Evolutionary conservation across 2,113 vertebrate species (phyloP), one percentile per base, ranked within the genome.

Genomic region (Lucifuga dentata): DNA sequence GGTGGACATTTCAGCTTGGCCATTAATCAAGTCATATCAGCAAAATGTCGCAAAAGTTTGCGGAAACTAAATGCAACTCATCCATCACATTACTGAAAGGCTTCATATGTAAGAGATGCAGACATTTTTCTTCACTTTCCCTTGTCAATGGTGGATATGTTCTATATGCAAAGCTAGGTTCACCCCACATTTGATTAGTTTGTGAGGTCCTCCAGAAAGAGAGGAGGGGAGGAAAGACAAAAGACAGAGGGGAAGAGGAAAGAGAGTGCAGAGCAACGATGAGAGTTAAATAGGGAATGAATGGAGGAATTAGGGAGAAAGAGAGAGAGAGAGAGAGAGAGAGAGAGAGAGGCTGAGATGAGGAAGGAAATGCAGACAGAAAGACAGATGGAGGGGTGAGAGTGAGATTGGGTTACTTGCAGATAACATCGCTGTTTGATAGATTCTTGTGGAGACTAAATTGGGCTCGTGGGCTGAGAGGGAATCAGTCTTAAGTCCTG

Each of bases 11-110:
- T 74, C 61, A 17, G 60, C 75, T 43, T 33, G 76, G 86, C 76
- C 87, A 91, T 93, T 91, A 91, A 92, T 93, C 91, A 93, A 88
- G 55, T 87, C 64, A 81, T 90, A 91, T 92, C 91, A 91, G 85
- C 41, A 65, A 77, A 84, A 81, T 46, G 88, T 88, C 85, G 84
- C 78, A 78, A 86, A 91, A 88, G 86, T 91, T 91, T 90, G 87
- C 82, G 57, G 66, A 84, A 89, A 88, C 67, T 88, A 93, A 92
- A 92, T 90, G 86, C 81, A 83, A 83, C 75, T 86, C 90, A 92
- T 93, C 89, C 86, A 91, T 93, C 91, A 92, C 76, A 15, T 73
- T 44, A 64, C 71, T 53, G 69, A 81, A 73, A 79, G 73, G 83
- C 72, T 89, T 89, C 80, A 76, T 85, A 80, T 56, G 83, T 68